Evolutionary conservation across 2,888 invertebrate genomes (phyloP).

Genomic region (Tyria jacobaeae): DNA sequence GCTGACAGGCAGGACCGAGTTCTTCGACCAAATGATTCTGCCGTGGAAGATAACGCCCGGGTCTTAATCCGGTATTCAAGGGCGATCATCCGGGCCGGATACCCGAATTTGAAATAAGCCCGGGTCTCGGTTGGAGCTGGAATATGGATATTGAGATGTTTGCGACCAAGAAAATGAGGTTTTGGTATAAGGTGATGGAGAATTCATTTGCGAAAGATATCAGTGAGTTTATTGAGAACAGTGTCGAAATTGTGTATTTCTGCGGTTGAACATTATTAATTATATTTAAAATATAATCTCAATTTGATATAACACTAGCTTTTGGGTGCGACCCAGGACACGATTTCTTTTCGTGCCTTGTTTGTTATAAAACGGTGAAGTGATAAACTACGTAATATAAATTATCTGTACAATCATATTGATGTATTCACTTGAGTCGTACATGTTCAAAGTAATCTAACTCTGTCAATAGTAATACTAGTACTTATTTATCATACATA

Average conservation of each 20-base stretch:
- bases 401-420: neutral
- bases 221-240: conserved; percentile 2
- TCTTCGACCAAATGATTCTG: conserved; percentile 53
- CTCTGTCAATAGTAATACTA: no score
- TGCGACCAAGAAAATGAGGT: conserved; percentile 24
- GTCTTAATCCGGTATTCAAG: conserved; percentile 52
- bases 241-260: neutral
- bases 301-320: neutral
- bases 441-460: no score
- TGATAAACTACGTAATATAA: neutral
- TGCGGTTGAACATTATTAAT: neutral
- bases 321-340: neutral
- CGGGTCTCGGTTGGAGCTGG: conserved; percentile 24
- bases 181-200: conserved; percentile 18
- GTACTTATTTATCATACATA: no score
- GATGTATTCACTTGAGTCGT: neutral
- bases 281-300: neutral
- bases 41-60: conserved; percentile 56
- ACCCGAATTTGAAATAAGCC: conserved; percentile 55
- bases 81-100: conserved; percentile 49
- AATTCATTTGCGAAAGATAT: conserved; percentile 9
- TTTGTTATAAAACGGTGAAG: no score
- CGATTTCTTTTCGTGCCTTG: no score
- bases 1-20: conserved; percentile 53
- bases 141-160: conserved; percentile 43